Evolutionary conservation across 1,140 invertebrate genomes (phyloP).

Genomic region (Heterodera schachtii): DNA sequence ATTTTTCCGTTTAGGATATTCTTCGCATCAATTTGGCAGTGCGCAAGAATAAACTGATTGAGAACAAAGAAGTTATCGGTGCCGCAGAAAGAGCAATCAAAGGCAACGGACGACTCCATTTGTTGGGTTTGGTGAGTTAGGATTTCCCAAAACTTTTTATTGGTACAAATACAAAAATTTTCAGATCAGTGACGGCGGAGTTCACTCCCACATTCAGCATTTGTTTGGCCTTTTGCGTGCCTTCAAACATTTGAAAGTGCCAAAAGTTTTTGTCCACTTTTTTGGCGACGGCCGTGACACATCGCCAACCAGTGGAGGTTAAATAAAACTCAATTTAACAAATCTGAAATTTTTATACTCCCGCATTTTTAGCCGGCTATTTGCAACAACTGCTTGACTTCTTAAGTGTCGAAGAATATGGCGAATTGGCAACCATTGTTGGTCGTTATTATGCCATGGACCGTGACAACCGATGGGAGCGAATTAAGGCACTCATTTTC

Average conservation of each 20-base stretch:
- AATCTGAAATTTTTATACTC: not conserved
- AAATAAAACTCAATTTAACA: constrained; percentile 22
- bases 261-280: constrained; percentile 68
- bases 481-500: constrained; percentile 33
- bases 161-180: no score
- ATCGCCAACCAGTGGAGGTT: constrained; percentile 66
- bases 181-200: constrained; percentile 69
- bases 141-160: no score
- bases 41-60: constrained; percentile 62
- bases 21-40: constrained; percentile 68
- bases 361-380: constrained; percentile 58
- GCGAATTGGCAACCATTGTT: constrained; percentile 67
- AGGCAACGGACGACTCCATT: constrained; percentile 67
- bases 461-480: constrained; percentile 65
- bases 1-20: constrained; percentile 63
- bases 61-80: constrained; percentile 65
- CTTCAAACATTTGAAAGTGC: constrained; percentile 66
- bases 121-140: constrained; percentile 67
- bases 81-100: constrained; percentile 66
- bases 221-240: constrained; percentile 67
- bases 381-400: constrained; percentile 60
- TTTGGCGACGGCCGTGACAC: constrained; percentile 70
- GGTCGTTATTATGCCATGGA: constrained; percentile 71
- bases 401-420: constrained; percentile 62
- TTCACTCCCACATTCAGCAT: constrained; percentile 70